Evolutionary conservation across 2,797 vertebrate species (phyloP), one percentile per base, ranked within the genome.

Genomic region (Rhincodon typus): DNA sequence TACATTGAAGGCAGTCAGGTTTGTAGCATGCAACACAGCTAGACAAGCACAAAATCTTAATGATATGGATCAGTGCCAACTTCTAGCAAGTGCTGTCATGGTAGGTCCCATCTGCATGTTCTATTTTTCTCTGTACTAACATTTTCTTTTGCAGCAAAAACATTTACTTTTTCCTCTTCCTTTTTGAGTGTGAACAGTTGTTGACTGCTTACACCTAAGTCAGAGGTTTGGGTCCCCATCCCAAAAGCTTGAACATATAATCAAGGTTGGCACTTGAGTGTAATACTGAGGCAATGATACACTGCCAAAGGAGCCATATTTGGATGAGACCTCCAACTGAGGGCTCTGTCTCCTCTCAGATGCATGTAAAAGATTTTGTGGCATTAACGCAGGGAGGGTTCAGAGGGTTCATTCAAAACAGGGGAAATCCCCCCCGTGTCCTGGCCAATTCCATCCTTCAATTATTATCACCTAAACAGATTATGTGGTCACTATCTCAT

Each of bases 1-100:
- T 93, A 93, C 25, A 93, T 30, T 93, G 62, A 67, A 93, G 62
- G n/a, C 62, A 25, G 66, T 38, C 38, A n/a, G 90, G n/a, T 93
- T 67, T 69, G 62, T 21, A 93, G 34, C 21, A 67, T 1, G 19
- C 62, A 93, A 69, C 17, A 25, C n/a, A 69, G 19, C 62, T n/a
- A 93, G 62, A 21, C 62, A 93, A 67, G 90, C 62, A 67, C 62
- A 67, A 69, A 67, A 69, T 93, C 90, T 93, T 93, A 93, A 93
- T 69, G n/a, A 93, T 42, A 21, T 69, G 62, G 90, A 93, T 69
- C n/a, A 93, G 62, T 69, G 90, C 62, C 90, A 93, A 93, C 90
- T 42, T 93, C 38, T 93, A 93, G 90, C 42, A 93, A 42, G 62
- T 38, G 90, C 62, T 69, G 34, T 93, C 38, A 84, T 46, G 82